Base-by-base conservation (phyloP, 2,113 vertebrate genomes). In the Chunga burmeisteri region DNA sequence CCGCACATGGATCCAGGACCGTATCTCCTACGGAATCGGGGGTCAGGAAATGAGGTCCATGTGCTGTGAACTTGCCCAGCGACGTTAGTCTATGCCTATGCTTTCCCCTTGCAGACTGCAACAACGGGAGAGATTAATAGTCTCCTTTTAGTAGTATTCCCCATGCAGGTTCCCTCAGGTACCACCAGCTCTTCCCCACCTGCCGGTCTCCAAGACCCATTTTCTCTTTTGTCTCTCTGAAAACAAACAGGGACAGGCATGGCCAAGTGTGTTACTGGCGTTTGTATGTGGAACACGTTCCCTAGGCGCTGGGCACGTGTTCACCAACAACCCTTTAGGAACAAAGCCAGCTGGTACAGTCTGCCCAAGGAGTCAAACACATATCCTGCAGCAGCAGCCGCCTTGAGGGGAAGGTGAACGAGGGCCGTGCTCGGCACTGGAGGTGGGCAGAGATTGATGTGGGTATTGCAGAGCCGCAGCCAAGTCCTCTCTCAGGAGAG, bases 81-180 rank as follows among this genome's bases (percentile, higher is more conserved):
- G 36, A 5, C 5, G 34, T 72, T 5, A 56, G n/a, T 8, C 19
- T 30, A 9, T 7, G 13, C 7, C 22, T 38, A 6, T 7, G 56
- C 46, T 26, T 49, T 47, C 7, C 49, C 8, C 53, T 36, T 36
- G n/a, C 23, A 80, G 40, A 44, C 14, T 68, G 11, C 27, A 67
- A 44, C 0, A n/a, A n/a, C n/a, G 1, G 17, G 6, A 77, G 3
- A 77, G 30, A 66, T 65, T 22, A 70, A n/a, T 23, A 55, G 30
- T 56, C 44, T 40, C 44, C 44, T 71, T 79, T 55, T 23, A 89
- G 44, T 22, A 5, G 5, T 7, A 14, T 20, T 65, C 13, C 36
- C 32, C 6, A 6, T 0, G 0, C 1, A 1, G 25, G 20, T 49
- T 58, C 36, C 25, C 19, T 12, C 47, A 13, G 46, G 32, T 50